phyloP scores from a whole-genome alignment of 2,797 vertebrate species.

The Poeciliopsis turneri region DNA sequence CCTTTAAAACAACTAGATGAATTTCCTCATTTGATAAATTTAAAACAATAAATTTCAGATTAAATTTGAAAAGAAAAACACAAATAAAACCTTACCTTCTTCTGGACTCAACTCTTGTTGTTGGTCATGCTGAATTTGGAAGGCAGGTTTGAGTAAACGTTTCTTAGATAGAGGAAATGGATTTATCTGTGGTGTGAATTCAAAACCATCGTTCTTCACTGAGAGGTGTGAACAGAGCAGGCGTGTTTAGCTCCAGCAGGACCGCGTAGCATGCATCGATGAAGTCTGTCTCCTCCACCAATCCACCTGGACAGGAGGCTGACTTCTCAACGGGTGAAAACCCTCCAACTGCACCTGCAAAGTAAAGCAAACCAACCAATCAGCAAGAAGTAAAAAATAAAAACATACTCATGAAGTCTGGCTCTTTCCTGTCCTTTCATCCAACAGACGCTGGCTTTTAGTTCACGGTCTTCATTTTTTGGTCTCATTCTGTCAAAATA shows the following conservation, averaged over 20 bases:
- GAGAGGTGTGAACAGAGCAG: conserved; percentile 27
- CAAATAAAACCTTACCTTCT: conserved; percentile 60
- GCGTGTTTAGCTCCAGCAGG: conserved; percentile 48
- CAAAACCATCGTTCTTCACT: conserved; percentile 55
- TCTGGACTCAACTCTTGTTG: conserved; percentile 42
- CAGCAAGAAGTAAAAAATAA: not conserved
- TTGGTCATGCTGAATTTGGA: conserved; percentile 59
- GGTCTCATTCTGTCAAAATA: conserved; percentile 81
- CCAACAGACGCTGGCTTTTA: conserved; percentile 40
- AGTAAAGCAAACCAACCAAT: conserved; percentile 33
- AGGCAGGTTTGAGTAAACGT: conserved; percentile 27
- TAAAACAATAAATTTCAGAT: not conserved
- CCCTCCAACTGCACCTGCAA: conserved; percentile 66
- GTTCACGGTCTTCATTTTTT: conserved; percentile 56
- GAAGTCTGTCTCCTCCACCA: conserved; percentile 35
- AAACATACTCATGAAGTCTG: conserved; percentile 1
- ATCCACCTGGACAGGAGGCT: conserved; percentile 28
- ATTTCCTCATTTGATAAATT: not conserved
- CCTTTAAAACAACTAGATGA: not conserved
- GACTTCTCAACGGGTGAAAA: conserved; percentile 35
- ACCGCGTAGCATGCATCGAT: conserved; percentile 18
- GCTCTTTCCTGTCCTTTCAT: conserved; percentile 39
- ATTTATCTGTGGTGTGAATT: conserved; percentile 50
- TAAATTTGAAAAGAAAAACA: not conserved
- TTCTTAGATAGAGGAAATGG: conserved; percentile 17